A percentile compares a stretch with the other conserved stretches of the same genome.
phyloP scores from a whole-genome alignment of 2,888 invertebrate genomes.

The Caenorhabditis angaria region DNA sequence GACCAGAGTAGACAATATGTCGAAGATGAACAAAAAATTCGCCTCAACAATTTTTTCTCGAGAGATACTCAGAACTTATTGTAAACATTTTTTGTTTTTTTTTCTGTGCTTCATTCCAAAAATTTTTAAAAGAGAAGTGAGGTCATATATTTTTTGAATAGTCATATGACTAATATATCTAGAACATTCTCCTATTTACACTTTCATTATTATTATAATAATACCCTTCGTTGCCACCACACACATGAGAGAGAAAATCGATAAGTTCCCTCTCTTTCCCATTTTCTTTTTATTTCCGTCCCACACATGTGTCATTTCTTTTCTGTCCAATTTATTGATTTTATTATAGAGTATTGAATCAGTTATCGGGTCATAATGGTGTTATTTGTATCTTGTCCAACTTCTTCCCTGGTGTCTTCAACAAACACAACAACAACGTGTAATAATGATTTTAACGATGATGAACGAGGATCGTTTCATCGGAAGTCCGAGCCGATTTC shows the following conservation, averaged over 20 bases:
- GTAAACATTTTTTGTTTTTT: too few relatives aligned
- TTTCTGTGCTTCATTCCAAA: too few relatives aligned
- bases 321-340: background rate
- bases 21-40: too few relatives aligned
- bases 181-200: too few relatives aligned
- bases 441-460: background rate
- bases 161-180: too few relatives aligned
- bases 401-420: constrained; percentile 44
- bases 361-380: constrained; percentile 54
- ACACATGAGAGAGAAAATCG: background rate
- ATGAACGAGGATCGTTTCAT: constrained; percentile 13
- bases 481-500: constrained; percentile 47
- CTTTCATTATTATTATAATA: too few relatives aligned
- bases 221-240: too few relatives aligned
- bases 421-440: constrained; percentile 21
- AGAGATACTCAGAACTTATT: too few relatives aligned
- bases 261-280: constrained; percentile 24
- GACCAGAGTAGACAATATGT: too few relatives aligned
- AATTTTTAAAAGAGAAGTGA: too few relatives aligned
- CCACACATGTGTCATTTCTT: background rate
- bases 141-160: too few relatives aligned
- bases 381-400: constrained; percentile 47
- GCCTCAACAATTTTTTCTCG: too few relatives aligned
- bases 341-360: constrained; percentile 50
- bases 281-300: background rate